Conservation (phyloP, 2,797 vertebrate species). For the Potorous gilbertii region DNA sequence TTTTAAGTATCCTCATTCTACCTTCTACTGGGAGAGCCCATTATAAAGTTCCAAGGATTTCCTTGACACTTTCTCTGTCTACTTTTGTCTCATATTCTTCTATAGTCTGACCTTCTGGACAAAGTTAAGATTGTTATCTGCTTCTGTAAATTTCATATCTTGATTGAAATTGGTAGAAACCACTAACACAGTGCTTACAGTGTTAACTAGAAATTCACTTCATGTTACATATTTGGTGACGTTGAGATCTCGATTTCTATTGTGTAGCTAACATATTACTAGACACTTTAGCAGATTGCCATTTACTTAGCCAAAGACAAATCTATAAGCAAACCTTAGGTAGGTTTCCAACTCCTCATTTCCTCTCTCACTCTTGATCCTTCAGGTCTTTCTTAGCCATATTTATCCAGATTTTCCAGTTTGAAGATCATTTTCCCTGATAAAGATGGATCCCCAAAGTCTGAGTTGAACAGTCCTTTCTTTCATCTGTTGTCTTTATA, state of each 20-base stretch:
- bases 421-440: background rate
- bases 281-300: background rate
- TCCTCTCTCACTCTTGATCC: background rate
- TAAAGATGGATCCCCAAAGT: background rate
- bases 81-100: background rate
- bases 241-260: background rate
- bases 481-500: background rate
- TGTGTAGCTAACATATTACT: background rate
- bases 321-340: too few relatives aligned
- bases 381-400: background rate
- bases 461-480: background rate
- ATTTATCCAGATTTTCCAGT: background rate
- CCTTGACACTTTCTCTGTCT: background rate
- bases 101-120: background rate
- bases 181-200: background rate
- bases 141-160: background rate
- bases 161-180: background rate
- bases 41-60: background rate
- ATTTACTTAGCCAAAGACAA: background rate
- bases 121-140: background rate
- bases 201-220: background rate
- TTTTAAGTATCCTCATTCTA: background rate
- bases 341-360: background rate
- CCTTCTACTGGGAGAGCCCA: background rate
- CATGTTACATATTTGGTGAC: background rate